Base-by-base conservation (phyloP, 2,113 vertebrate species). In the Picathartes gymnocephalus region DNA sequence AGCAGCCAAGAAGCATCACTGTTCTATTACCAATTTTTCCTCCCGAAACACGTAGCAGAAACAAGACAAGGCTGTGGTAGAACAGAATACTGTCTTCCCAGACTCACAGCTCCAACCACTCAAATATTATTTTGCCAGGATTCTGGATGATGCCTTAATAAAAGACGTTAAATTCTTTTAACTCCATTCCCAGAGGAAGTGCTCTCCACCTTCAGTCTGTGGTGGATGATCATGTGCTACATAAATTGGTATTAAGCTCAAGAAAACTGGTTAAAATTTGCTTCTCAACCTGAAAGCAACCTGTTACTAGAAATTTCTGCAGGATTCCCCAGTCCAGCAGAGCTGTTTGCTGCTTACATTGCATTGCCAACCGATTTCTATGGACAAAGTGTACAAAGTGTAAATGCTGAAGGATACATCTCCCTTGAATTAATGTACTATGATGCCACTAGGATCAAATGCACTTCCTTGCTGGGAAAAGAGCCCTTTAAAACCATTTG, bases 161-260 rank as follows among this genome's bases (percentile, higher is more conserved):
- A 65, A 81, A 79, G 61, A 42, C 20, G 35, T 54, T 37, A 31
- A 86, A 50, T 12, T 77, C 66, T 51, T 50, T 66, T 47, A 54
- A 61, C 47, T 82, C 24, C 17, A n/a, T 44, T 22, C 15, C 61
- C 56, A 68, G 30, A 47, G 42, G 15, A 74, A 74, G 19, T 4
- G 6, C 72, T 44, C 25, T 30, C 30, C 50, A 77, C 24, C 40
- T 58, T 23, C 56, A 80, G 48, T 6, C 50, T 13, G 2, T 15
- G 13, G 23, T 7, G 9, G 28, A 85, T 12, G 30, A 12, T 33
- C 4, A 65, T 0, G 0, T 6, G 37, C 35, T 53, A 57, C 45
- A 47, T 5, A 61, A 77, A 72, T 44, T 4, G 33, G 15, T 33
- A 62, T 4, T 24, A 68, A 68, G 24, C 25, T 84, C 9, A 81